Evolutionary conservation across 2,888 invertebrate genomes (phyloP), one percentile per base, ranked within the genome.

Genomic region (Tachina fera): DNA sequence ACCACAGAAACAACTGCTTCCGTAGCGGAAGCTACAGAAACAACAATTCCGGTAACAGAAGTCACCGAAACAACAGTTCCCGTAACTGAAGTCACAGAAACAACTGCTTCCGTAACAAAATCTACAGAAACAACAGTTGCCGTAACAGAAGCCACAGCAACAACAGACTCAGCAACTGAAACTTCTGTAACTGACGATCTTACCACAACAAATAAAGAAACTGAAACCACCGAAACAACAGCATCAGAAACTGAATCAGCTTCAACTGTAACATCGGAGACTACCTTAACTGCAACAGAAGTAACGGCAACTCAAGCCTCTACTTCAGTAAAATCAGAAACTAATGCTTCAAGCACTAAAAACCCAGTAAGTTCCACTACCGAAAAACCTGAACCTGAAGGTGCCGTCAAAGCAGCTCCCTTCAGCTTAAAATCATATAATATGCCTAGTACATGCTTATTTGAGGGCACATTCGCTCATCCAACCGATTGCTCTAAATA

Each of bases 401-500:
- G 51, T n/a, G 14, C 56, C 16, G 16, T 47, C 49, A 49, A 16
- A 43, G 6, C 10, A n/a, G 41, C 11, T 13, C n/a, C 49, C 9
- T 45, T 53, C 16, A 43, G 10, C 9, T 11, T n/a, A 22, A 39
- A 39, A 13, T 9, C 41, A 1, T 22, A 45, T n/a, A 61, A 79
- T 10, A 88, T 5, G 31, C 88, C 51, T 61, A 70, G 14, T 31
- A 31, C 31, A 6, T 89, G 88, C 39, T 13, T 56, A 11, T 74
- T 79, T 14, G 82, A 85, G 10, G 88, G 88, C 3, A 75, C 58
- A 3, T 88, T 87, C 49, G 71, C 87, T 13, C 82, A 88, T 79
- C 49, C 53, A 6, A 72, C 63, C 19, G 88, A 88, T 53, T 88
- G 87, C 58, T 60, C 76, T 3, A 88, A 88, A 83, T 89, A 88